phyloP scores from a whole-genome alignment of 2,797 vertebrate species.

The Hozukius guyotensis region DNA sequence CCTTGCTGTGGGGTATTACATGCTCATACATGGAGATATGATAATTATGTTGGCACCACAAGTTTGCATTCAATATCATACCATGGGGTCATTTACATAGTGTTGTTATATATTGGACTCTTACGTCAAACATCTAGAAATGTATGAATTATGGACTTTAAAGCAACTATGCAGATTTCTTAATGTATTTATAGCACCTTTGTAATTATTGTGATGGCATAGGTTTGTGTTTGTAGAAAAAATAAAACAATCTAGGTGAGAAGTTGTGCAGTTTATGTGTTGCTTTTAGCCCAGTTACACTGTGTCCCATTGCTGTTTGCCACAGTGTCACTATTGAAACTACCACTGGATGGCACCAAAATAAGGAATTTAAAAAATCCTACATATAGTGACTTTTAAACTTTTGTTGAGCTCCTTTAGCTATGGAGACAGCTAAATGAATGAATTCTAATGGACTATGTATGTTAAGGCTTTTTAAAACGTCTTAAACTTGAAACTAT shows the following conservation, averaged over 20 bases:
- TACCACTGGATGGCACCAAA: conserved; percentile 13
- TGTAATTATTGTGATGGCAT: background rate
- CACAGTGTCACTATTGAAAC: background rate
- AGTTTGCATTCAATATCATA: background rate
- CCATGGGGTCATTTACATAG: background rate
- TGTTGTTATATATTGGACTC: background rate
- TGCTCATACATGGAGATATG: background rate
- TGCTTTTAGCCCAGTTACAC: background rate
- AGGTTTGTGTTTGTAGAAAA: background rate
- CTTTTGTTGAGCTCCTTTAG: background rate
- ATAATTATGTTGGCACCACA: background rate
- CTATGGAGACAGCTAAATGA: no score
- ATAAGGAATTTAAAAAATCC: background rate
- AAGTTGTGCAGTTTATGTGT: background rate
- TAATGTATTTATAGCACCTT: background rate
- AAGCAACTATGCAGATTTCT: background rate
- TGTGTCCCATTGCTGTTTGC: background rate
- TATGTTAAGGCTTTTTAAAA: no score
- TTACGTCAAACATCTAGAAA: background rate
- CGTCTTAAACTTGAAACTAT: no score
- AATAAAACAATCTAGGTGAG: background rate
- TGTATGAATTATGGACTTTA: background rate
- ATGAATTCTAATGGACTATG: no score
- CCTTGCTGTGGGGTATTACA: background rate
- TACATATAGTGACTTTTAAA: no score